Evolutionary conservation across 2,113 vertebrate species (phyloP).

Genomic region (Ariopsis seemanni): DNA sequence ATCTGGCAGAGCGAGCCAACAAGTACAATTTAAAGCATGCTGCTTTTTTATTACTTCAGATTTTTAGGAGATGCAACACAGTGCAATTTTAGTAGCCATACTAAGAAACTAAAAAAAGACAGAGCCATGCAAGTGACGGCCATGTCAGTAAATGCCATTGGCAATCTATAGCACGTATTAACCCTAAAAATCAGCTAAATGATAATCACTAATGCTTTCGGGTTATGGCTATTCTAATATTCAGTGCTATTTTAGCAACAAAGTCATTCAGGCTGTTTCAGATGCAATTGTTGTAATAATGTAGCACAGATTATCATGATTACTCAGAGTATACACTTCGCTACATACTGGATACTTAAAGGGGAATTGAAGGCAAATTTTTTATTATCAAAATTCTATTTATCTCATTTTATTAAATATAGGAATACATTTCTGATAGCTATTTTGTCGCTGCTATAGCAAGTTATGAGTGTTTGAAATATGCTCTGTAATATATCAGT

Average conservation of each 20-base stretch:
- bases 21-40: not conserved
- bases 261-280: not conserved
- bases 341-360: not conserved
- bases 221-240: not conserved
- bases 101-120: not conserved
- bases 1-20: not conserved
- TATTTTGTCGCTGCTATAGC: no score
- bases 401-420: no score
- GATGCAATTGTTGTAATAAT: not conserved
- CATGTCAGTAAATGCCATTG: not conserved
- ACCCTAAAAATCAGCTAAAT: not conserved
- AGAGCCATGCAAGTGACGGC: not conserved
- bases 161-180: not conserved
- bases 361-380: no score
- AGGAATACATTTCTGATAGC: no score
- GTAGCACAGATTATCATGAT: not conserved
- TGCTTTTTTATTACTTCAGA: not conserved
- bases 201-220: not conserved
- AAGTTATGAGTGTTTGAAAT: no score
- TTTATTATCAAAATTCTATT: no score
- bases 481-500: no score
- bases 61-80: not conserved
- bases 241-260: not conserved
- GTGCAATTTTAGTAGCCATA: not conserved
- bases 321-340: not conserved